Evolutionary conservation across 2,113 vertebrate species (phyloP), one percentile per base, ranked within the genome.

Genomic region (Pseudorectes ferrugineus): DNA sequence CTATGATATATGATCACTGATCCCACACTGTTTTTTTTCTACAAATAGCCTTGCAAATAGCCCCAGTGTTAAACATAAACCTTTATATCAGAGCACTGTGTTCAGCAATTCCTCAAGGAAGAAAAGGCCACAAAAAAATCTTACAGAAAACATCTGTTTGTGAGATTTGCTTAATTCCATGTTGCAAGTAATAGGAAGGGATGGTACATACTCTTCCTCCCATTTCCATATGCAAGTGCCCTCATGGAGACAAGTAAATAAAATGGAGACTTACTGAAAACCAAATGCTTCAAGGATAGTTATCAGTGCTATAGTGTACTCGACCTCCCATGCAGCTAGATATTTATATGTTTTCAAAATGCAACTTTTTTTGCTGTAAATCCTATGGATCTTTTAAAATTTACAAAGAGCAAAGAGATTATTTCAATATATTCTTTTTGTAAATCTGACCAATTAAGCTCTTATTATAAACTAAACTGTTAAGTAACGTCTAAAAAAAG

Each of bases 1-100:
- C 82, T 82, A 49, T 58, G 79, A 43, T 80, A 61, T 52, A 95
- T 92, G 88, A 94, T 96, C 92, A 89, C 85, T 23, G 28, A 85
- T 95, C 80, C 92, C 66, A 63, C 49, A 54, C 83, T 92, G 29
- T 49, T 21, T 85, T 89, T 89, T 88, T 94, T 83, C 86, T 79
- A 94, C 94, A 91, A 77, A 95, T 51, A 97, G 75, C 76, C 88
- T 93, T 94, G 76, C 65, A 97, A 93, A 85, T 78, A 94, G 65
- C 66, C 66, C 78, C 80, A 80, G 6, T 43, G 82, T 95, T 72
- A 89, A 96, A 92, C 75, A 94, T 89, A 94, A 97, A 96, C 62
- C 49, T 92, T 70, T 94, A 58, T 92, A 66, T 71, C 61, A 46
- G 26, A 93, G 40, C 28, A 51, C 21, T 55, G 14, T 46, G 33